Conservation (phyloP, 2,888 invertebrate species). For the Drosophila nr. perissopoda region DNA sequence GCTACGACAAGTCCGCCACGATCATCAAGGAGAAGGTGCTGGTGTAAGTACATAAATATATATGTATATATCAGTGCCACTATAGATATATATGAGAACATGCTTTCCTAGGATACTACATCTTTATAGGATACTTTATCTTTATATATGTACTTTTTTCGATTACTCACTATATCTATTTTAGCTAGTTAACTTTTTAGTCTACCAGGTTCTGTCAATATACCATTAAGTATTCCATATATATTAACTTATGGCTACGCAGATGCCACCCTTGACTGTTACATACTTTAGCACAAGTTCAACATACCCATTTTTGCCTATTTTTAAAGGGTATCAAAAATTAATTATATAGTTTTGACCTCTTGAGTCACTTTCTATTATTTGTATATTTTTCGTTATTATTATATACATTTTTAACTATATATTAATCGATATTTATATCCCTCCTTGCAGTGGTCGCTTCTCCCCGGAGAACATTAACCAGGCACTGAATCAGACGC, state of each 20-base stretch:
- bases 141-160: too few relatives aligned
- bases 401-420: not conserved
- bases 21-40: conserved; percentile 91
- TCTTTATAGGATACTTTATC: too few relatives aligned
- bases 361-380: not conserved
- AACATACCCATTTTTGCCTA: not conserved
- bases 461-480: conserved; percentile 92
- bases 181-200: too few relatives aligned
- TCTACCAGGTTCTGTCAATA: too few relatives aligned
- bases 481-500: conserved; percentile 89
- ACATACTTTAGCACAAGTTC: not conserved
- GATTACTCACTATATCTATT: too few relatives aligned
- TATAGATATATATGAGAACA: not conserved
- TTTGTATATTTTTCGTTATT: not conserved
- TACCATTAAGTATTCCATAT: too few relatives aligned
- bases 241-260: too few relatives aligned
- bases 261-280: not conserved
- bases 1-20: conserved; percentile 86
- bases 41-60: conserved; percentile 88
- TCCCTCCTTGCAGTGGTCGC: conserved; percentile 87
- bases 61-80: not conserved
- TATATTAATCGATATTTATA: not conserved
- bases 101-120: too few relatives aligned
- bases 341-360: too few relatives aligned
- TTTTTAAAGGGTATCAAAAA: not conserved